These are phyloP conservation scores for Sceloporus undulatus DNA, from an alignment of 2,113 vertebrate genomes.

Conservation along the genomic window DNA sequence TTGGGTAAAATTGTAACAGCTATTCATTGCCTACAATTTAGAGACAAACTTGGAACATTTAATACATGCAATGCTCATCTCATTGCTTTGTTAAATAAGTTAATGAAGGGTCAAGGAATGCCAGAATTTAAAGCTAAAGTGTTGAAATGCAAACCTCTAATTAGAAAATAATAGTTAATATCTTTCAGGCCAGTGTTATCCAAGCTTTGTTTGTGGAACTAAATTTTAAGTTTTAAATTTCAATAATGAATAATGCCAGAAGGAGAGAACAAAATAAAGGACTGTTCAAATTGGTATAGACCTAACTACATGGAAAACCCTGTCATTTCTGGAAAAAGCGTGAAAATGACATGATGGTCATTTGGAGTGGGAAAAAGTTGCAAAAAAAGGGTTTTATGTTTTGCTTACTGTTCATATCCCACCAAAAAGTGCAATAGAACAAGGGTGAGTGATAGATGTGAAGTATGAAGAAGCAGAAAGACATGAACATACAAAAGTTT, in stretches of 20 bases:
- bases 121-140: background rate
- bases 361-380: too few species aligned
- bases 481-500: too few species aligned
- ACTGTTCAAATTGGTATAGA: background rate
- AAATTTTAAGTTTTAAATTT: background rate
- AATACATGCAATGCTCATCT: background rate
- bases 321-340: background rate
- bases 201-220: background rate
- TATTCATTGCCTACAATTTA: background rate
- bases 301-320: background rate
- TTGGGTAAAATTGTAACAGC: conserved; percentile 39
- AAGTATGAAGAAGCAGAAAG: too few species aligned
- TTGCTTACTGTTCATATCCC: too few species aligned
- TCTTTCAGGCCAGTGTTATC: background rate
- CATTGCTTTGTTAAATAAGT: background rate
- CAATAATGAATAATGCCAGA: conserved; percentile 30
- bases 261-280: conserved; percentile 27
- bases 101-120: background rate
- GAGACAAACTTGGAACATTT: background rate
- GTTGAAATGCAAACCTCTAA: background rate
- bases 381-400: too few species aligned
- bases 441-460: too few species aligned
- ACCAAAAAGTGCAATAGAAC: too few species aligned
- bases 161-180: background rate
- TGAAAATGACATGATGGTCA: too few species aligned